Evolutionary conservation across 2,113 vertebrate genomes (phyloP).

Genomic region (Tricholaema leucomelas): DNA sequence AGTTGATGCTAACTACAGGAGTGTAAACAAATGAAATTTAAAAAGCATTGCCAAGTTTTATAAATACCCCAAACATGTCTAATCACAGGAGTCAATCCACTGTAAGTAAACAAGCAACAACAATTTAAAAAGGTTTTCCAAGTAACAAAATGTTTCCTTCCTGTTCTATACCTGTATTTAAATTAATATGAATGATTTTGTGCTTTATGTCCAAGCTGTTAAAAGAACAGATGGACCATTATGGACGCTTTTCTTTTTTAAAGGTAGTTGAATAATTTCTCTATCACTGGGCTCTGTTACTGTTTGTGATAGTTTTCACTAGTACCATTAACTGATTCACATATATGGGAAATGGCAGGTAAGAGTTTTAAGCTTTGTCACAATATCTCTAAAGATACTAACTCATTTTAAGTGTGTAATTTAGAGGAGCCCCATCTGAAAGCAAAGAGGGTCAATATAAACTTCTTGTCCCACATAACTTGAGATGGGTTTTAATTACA

Average conservation of each 20-base stretch:
- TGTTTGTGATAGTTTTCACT: not conserved
- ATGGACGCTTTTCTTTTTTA: not conserved
- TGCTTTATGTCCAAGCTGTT: conserved; percentile 58
- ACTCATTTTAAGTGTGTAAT: conserved; percentile 48
- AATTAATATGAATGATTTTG: conserved; percentile 54
- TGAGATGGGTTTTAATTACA: conserved; percentile 51
- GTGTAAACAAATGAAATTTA: conserved; percentile 41
- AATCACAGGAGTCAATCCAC: conserved; percentile 79
- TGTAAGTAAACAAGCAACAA: conserved; percentile 62
- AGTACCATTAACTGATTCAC: conserved; percentile 32
- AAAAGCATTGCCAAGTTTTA: conserved; percentile 52
- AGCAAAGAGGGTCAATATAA: conserved; percentile 49
- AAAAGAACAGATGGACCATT: conserved; percentile 58
- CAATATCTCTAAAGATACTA: conserved; percentile 55
- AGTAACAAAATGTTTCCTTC: conserved; percentile 20
- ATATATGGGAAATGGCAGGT: conserved; percentile 44
- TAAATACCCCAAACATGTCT: conserved; percentile 61
- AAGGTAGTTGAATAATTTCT: conserved; percentile 14
- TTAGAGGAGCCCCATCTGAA: conserved; percentile 54
- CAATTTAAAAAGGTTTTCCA: conserved; percentile 39
- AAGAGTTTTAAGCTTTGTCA: conserved; percentile 23
- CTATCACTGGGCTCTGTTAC: not conserved
- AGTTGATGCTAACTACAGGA: conserved; percentile 14
- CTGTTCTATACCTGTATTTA: conserved; percentile 40
- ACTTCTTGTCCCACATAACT: conserved; percentile 15